Base-by-base conservation (phyloP, 2,888 invertebrate genomes). In the Tortrix viridana region DNA sequence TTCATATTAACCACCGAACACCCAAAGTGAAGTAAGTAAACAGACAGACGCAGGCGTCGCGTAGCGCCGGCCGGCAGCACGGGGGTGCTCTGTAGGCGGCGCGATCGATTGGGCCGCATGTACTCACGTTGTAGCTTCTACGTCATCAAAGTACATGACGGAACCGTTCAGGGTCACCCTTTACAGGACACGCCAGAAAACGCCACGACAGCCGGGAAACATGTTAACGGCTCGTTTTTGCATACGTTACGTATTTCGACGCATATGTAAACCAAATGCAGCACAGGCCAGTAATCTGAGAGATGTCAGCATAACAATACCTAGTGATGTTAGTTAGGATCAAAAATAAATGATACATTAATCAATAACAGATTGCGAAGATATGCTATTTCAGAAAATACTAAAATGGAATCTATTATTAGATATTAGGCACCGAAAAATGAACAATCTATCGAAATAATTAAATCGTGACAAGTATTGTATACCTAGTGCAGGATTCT, bases 31-130 rank as follows among this genome's bases (percentile, higher is more conserved):
- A 19, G 20, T 32, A 44, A 44, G 22, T 41, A 56, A 50, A 38
- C 23, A 56, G 20, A 38, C 44, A 50, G 32, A 32, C 20, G 32
- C 19, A 50, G 26, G 9, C 55, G 54, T 60, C 52, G 18, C 46
- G 47, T 5, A 16, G 44, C 46, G 43, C 37, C 22, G 37, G 32
- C 37, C 37, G 20, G 23, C 16, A 46, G 44, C 19, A 44, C 61
- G 55, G 43, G 43, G 37, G 50, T 46, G 44, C 55, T 50, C 44
- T 50, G 61, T 56, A 62, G 49, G n/a, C n/a, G 56, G 50, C 22
- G 46, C 61, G 60, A 62, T 62, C 62, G 62, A 62, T 62, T 56
- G 32, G 19, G 38, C 19, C 41, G 26, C 26, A 26, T 44, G 44
- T 44, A 50, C 50, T 20, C 1, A 19, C 2, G 1, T 16, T 5